Evolutionary conservation across 2,113 vertebrate genomes (phyloP).

Genomic region (Gallinago jamesoni): DNA sequence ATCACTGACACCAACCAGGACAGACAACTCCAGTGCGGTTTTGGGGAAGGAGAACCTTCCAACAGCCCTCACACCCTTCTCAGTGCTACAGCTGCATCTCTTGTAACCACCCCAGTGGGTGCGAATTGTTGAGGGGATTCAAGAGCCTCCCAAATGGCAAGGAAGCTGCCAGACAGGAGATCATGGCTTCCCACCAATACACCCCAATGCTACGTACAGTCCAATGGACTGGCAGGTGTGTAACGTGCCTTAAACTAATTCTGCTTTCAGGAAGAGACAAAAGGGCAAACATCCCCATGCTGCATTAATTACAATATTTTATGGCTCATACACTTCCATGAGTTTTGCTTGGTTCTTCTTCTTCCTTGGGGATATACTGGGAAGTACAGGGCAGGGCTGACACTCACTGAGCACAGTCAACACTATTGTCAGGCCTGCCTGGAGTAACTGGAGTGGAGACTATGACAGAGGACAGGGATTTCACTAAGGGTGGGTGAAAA

Average conservation of each 20-base stretch:
- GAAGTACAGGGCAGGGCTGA: not conserved
- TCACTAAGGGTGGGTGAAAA: not conserved
- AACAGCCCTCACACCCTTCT: not conserved
- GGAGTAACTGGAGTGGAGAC: not conserved
- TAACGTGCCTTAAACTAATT: not conserved
- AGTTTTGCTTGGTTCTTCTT: not conserved
- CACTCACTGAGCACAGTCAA: not conserved
- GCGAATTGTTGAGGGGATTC: not conserved
- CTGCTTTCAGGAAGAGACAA: not conserved
- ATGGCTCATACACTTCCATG: not conserved
- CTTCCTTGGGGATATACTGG: not conserved
- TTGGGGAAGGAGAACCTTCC: not conserved
- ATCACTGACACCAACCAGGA: not conserved
- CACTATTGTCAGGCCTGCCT: not conserved
- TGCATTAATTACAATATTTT: not conserved
- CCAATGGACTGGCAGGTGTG: not conserved
- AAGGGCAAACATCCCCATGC: not conserved
- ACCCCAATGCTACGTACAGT: accelerated
- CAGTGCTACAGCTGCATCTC: not conserved
- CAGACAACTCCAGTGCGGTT: not conserved
- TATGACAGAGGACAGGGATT: not conserved
- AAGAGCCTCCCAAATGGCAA: not conserved
- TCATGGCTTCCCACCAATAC: not conserved
- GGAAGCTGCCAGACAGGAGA: not conserved
- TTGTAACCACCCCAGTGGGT: not conserved